Percentiles rank a stretch among this genome's conserved stretches.
Conservation (phyloP, 2,797 vertebrate species). For the Paedocypris micromegethes region DNA sequence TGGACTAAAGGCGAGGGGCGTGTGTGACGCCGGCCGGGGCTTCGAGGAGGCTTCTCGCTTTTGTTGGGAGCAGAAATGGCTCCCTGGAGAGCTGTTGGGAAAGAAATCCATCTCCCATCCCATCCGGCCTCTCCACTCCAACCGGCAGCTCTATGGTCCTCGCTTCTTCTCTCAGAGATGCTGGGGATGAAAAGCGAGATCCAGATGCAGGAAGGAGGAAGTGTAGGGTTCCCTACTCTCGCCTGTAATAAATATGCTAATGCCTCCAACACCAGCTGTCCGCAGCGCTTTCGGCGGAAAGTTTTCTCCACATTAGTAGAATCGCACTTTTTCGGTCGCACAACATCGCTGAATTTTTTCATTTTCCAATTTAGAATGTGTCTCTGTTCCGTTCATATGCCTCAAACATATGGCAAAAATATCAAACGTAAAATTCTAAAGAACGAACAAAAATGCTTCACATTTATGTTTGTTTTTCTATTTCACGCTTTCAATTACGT, state of each 20-base stretch:
- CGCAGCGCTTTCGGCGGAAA: constrained; percentile 48
- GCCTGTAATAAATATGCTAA: constrained; percentile 50
- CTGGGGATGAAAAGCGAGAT: constrained; percentile 47
- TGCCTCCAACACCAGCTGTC: constrained; percentile 58
- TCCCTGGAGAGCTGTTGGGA: constrained; percentile 44
- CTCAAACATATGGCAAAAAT: constrained; percentile 25
- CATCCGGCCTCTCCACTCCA: constrained; percentile 41
- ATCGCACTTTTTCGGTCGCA: too few relatives aligned
- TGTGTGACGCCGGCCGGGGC: constrained; percentile 26
- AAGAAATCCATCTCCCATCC: constrained; percentile 38
- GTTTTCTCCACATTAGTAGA: too few relatives aligned
- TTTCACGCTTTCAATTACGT: too few relatives aligned
- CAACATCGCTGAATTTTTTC: too few relatives aligned
- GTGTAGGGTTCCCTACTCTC: constrained; percentile 50
- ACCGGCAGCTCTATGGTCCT: constrained; percentile 45
- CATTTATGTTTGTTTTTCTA: too few relatives aligned
- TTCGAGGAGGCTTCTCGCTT: constrained; percentile 10
- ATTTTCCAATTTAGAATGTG: too few relatives aligned
- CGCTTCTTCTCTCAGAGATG: constrained; percentile 48
- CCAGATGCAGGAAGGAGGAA: constrained; percentile 57
- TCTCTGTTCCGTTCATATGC: not conserved
- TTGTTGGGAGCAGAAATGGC: constrained; percentile 40
- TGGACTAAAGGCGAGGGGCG: not conserved
- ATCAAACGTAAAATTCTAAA: too few relatives aligned
- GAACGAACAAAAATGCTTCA: too few relatives aligned